Evolutionary conservation across 2,888 invertebrate species (phyloP), one percentile per base, ranked within the genome.

Genomic region (Yponomeuta malinellus): DNA sequence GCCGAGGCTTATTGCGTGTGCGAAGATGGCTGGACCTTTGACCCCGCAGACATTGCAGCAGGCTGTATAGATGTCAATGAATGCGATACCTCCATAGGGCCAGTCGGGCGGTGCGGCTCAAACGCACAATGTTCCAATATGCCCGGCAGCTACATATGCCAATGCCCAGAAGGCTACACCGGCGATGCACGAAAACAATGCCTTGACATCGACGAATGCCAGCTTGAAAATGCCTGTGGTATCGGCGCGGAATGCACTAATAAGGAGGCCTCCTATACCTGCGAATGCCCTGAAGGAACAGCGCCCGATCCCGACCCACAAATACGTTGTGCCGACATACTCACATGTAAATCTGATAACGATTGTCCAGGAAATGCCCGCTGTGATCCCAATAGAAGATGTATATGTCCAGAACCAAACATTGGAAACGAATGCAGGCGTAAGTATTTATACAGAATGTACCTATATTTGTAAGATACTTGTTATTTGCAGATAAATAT

Each of bases 31-130:
- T 98, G 97, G 97, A 97, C 97, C 0, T 98, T 96, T 81, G 96
- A 98, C 87, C 98, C 98, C 0, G 95, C 93, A 71, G 97, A 98
- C 80, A 96, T 98, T 75, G 94, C 96, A 8, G 97, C 97, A 67
- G 98, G 98, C 72, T 98, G 98, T 82, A 94, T 97, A 73, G 98
- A 98, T 87, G 95, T 98, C 74, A 94, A 98, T 83, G 98, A 98
- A 90, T 98, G 98, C 82, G 97, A 97, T 80, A 87, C 93, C 70
- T 87, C 94, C 33, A 94, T 96, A 74, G 97, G 97, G 48, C 95
- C 95, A 0, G 95, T 94, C 69, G 97, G 97, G 70, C 94, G 95
- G 75, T 98, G 98, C 84, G 98, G 97, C n/a, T 90, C 93, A 74
- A 96, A 97, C 79, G 96, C 98, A 9, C 89, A 94, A 10, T 98